phyloP scores from a whole-genome alignment of 2,888 invertebrate genomes.

The Dichetophora obliterata region DNA sequence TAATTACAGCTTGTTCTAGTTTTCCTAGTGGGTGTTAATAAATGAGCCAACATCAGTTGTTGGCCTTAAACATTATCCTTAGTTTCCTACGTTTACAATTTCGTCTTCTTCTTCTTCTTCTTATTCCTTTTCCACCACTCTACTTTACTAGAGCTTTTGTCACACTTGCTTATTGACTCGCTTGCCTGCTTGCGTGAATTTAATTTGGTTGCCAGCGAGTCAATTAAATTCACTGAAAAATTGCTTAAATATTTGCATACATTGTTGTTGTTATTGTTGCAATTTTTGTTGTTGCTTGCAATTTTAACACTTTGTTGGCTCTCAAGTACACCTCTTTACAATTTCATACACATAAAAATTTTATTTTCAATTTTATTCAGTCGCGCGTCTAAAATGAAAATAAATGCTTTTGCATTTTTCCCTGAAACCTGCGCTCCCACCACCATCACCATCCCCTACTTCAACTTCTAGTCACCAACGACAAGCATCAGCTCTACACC shows the following conservation, averaged over 20 bases:
- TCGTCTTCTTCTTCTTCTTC: background rate
- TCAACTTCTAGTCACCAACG: too few relatives aligned
- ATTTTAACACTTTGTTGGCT: conserved; percentile 23
- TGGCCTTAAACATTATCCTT: background rate
- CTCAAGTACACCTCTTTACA: conserved; percentile 12
- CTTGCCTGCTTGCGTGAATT: background rate
- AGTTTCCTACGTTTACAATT: background rate
- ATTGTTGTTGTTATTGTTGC: conserved; percentile 17
- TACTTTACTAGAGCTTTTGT: background rate
- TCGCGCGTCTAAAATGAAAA: conserved; percentile 32
- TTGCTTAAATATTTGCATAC: background rate
- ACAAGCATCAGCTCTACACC: too few relatives aligned
- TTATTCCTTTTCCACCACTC: background rate
- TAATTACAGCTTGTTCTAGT: conserved; percentile 8
- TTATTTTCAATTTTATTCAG: conserved; percentile 37
- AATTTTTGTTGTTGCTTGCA: conserved; percentile 17
- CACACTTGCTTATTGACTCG: background rate
- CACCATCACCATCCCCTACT: background rate
- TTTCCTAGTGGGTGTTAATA: conserved; percentile 3
- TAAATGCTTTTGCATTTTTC: conserved; percentile 28
- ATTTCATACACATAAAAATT: conserved; percentile 37
- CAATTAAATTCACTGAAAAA: conserved; percentile 18
- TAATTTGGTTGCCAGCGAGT: background rate
- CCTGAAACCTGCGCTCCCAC: background rate
- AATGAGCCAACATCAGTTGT: background rate